phyloP scores from a whole-genome alignment of 2,113 vertebrate genomes.

The Mirounga angustirostris region DNA sequence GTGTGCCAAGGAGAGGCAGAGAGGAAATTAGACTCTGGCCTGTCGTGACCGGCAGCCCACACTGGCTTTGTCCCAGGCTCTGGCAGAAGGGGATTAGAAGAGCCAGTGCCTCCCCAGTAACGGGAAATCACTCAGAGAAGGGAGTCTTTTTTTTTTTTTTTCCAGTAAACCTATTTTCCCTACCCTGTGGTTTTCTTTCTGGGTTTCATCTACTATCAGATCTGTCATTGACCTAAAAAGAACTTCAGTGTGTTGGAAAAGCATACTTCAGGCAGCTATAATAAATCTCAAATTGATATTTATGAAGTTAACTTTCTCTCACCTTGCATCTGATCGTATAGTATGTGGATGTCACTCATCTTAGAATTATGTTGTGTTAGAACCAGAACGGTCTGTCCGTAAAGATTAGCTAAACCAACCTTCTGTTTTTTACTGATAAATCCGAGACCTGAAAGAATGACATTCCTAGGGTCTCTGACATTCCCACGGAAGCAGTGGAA shows the following conservation, averaged over 20 bases:
- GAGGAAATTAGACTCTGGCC: constrained; percentile 83
- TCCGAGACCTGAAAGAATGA: neutral
- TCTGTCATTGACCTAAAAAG: constrained; percentile 60
- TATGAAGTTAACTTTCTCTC: constrained; percentile 55
- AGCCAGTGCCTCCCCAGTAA: constrained; percentile 67
- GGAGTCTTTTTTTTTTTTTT: neutral
- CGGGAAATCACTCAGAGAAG: constrained; percentile 64
- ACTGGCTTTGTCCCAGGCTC: constrained; percentile 79
- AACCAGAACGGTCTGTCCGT: constrained; percentile 7
- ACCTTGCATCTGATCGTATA: constrained; percentile 19
- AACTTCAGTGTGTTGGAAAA: constrained; percentile 16
- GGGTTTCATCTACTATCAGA: constrained; percentile 49
- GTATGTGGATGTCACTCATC: constrained; percentile 35
- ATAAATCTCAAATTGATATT: constrained; percentile 51
- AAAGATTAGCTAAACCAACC: constrained; percentile 44
- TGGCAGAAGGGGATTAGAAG: constrained; percentile 80
- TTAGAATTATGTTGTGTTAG: constrained; percentile 26
- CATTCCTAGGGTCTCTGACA: neutral
- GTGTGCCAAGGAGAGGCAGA: constrained; percentile 78
- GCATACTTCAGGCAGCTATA: constrained; percentile 44
- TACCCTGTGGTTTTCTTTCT: constrained; percentile 65
- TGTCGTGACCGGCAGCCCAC: constrained; percentile 72
- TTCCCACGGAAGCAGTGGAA: neutral
- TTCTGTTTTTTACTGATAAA: constrained; percentile 18
- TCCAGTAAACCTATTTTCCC: constrained; percentile 38